Conservation (phyloP, 2,797 vertebrate genomes). For the Coregonus suidteri region DNA sequence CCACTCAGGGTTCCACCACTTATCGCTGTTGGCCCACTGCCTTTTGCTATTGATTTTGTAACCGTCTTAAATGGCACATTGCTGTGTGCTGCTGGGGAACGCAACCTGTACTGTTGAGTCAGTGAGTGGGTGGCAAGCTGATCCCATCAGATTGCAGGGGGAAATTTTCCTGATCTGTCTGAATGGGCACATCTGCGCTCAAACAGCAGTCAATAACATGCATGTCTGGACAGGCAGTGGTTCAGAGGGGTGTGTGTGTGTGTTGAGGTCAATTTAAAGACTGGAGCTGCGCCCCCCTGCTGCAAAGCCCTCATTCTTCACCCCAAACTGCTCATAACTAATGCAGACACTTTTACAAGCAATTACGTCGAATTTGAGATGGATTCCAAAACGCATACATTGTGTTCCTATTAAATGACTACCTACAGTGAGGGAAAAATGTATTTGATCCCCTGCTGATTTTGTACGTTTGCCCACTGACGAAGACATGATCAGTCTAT, state of each 20-base stretch:
- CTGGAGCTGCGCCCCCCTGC: background rate
- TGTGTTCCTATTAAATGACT: background rate
- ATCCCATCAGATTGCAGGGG: conserved; percentile 8
- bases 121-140: conserved; percentile 4
- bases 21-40: conserved; percentile 4
- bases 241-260: background rate
- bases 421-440: too few relatives aligned
- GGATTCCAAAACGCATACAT: background rate
- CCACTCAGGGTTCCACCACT: background rate
- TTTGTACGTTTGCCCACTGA: too few relatives aligned
- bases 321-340: background rate
- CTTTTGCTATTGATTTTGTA: conserved; percentile 21
- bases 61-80: conserved; percentile 16
- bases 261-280: background rate
- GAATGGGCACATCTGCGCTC: background rate
- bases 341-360: conserved; percentile 12
- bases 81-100: background rate
- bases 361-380: background rate
- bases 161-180: background rate
- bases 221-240: background rate
- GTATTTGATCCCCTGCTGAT: too few relatives aligned
- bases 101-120: background rate
- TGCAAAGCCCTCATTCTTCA: background rate
- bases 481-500: too few relatives aligned
- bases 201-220: conserved; percentile 2